phyloP scores from a whole-genome alignment of 30 jellyfish, hydroid and myxozoan genomes.

The Turritopsis rubra region DNA sequence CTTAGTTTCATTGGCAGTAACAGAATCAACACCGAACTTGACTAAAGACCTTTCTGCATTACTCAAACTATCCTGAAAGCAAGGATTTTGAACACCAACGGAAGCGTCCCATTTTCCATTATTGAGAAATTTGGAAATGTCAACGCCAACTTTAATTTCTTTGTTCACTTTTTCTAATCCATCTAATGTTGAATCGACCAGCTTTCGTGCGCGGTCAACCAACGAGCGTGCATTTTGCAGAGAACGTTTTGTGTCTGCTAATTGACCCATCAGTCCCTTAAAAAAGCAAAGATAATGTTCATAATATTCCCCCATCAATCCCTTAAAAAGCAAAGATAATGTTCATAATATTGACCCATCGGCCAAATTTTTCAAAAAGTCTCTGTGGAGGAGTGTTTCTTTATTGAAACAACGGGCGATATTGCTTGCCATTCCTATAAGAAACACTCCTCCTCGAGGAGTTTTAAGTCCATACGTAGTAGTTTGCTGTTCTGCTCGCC shows the following conservation, averaged over 20 bases:
- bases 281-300: neutral
- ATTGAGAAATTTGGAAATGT: slow-evolving; percentile 35
- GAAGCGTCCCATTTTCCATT: slow-evolving; percentile 35
- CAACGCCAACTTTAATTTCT: slow-evolving; percentile 54
- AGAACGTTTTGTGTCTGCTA: slow-evolving; percentile 43
- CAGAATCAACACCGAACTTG: slow-evolving; percentile 29
- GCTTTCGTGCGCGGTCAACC: slow-evolving; percentile 53
- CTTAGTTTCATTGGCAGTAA: slow-evolving; percentile 27
- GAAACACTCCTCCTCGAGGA: too few relatives aligned
- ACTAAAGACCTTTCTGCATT: slow-evolving; percentile 50
- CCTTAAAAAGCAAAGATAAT: neutral
- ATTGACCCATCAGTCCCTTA: slow-evolving; percentile 35
- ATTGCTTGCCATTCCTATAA: too few relatives aligned
- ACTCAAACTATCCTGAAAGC: slow-evolving; percentile 49
- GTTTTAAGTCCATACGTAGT: too few relatives aligned
- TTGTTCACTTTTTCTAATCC: slow-evolving; percentile 57
- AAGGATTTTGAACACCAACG: slow-evolving; percentile 34
- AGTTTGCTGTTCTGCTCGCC: too few relatives aligned
- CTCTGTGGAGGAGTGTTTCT: too few relatives aligned
- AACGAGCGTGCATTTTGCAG: slow-evolving; percentile 46
- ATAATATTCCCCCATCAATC: neutral
- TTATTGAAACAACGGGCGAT: too few relatives aligned
- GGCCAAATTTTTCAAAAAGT: too few relatives aligned
- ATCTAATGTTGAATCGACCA: slow-evolving; percentile 51
- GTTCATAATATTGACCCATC: neutral